Conservation (phyloP, 2,888 invertebrate genomes). For the Trissolcus brochymenae region DNA sequence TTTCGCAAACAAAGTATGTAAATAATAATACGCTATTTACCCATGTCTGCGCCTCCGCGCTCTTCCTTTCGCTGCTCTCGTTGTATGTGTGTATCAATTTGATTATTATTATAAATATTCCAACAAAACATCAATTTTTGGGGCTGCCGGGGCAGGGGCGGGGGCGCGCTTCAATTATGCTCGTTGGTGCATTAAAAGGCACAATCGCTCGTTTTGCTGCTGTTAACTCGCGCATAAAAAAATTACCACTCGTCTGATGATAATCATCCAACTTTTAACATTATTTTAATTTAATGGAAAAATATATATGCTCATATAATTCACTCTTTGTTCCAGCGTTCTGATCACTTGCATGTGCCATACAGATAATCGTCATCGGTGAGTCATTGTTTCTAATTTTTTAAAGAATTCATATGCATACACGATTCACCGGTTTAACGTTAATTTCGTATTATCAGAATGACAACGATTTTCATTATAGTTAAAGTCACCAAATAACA, state of each 20-base stretch:
- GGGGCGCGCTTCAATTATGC: constrained; percentile 26
- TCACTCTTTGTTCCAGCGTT: no score
- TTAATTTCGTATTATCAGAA: no score
- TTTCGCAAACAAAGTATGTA: constrained; percentile 76
- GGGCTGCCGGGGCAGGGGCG: constrained; percentile 13
- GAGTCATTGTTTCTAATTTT: no score
- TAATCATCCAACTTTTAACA: no score
- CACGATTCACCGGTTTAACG: no score
- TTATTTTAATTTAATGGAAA: no score
- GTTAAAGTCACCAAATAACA: no score
- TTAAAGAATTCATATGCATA: no score
- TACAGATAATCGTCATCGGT: no score
- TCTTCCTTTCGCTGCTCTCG: constrained; percentile 30
- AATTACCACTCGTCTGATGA: not conserved
- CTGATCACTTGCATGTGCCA: no score
- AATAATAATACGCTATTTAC: constrained; percentile 76
- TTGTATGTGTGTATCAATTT: constrained; percentile 64
- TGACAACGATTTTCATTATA: no score
- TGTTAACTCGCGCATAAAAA: constrained; percentile 30
- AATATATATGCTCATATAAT: no score
- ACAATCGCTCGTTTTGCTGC: constrained; percentile 25
- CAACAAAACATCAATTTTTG: constrained; percentile 32
- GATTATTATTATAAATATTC: constrained; percentile 64
- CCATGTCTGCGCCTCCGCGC: constrained; percentile 60
- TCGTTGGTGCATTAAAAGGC: constrained; percentile 32